phyloP scores from a whole-genome alignment of 2,113 vertebrate species.

The Xenopus tropicalis region UCB_Xtro_10.0 CM004443.2:207035501-207036000 shows the following conservation, averaged over 20 bases:
- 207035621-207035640: neutral
- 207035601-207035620: neutral
- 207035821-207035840: constrained; percentile 59
- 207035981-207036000: constrained; percentile 64
- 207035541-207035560: no score
- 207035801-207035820: constrained; percentile 70
- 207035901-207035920: constrained; percentile 77
- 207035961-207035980: constrained; percentile 76
- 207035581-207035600: neutral
- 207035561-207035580: no score
- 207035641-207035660: constrained; percentile 56
- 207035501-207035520: neutral
- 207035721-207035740: constrained; percentile 67
- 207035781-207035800: constrained; percentile 77
- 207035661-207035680: constrained; percentile 56
- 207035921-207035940: constrained; percentile 73
- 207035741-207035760: constrained; percentile 58
- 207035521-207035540: neutral
- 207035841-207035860: constrained; percentile 19
- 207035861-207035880: constrained; percentile 48
- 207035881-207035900: constrained; percentile 75
- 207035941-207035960: constrained; percentile 63
- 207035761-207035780: constrained; percentile 72
- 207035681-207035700: constrained; percentile 46
- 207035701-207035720: constrained; percentile 29